These are phyloP conservation scores for Paedocypris sp. DNA, from an alignment of 2,113 vertebrate genomes.

Conservation along the genomic window DNA sequence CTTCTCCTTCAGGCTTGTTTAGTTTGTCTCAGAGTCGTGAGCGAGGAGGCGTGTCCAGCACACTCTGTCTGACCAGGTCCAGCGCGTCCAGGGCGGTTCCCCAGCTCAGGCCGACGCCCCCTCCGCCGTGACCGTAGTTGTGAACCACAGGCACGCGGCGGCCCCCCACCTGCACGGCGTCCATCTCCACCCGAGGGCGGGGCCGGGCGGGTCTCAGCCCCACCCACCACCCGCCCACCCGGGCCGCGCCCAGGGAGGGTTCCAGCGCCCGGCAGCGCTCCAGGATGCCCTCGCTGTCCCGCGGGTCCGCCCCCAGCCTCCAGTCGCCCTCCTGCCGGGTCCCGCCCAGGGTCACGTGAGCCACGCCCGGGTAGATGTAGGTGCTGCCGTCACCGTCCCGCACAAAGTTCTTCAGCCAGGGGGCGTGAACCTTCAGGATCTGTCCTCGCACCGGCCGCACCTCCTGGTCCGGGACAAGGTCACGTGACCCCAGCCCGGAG, in stretches of 20 bases:
- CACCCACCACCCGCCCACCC: conserved; percentile 56
- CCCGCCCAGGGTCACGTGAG: conserved; percentile 70
- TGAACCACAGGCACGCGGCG: conserved; percentile 67
- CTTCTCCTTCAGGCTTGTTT: conserved; percentile 53
- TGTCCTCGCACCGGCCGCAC: conserved; percentile 75
- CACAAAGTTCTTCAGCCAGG: conserved; percentile 86
- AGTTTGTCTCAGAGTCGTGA: too few relatives aligned
- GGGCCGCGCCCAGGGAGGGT: conserved; percentile 64
- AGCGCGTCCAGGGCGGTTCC: conserved; percentile 73
- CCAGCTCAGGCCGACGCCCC: conserved; percentile 74
- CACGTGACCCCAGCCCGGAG: conserved; percentile 67
- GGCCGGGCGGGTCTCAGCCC: conserved; percentile 75
- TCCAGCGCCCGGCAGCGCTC: conserved; percentile 69
- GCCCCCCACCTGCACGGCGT: conserved; percentile 46
- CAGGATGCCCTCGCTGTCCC: conserved; percentile 61
- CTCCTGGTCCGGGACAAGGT: conserved; percentile 56
- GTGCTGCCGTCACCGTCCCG: conserved; percentile 64
- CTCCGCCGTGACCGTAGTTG: conserved; percentile 80
- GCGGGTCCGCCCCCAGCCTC: conserved; percentile 56
- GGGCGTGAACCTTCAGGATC: conserved; percentile 72
- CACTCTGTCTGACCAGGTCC: conserved; percentile 59
- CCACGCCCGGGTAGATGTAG: conserved; percentile 78
- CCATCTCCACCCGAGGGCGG: conserved; percentile 64
- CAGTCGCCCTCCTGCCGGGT: conserved; percentile 69
- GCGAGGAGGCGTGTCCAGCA: conserved; percentile 38